Base-by-base conservation (phyloP, 2,797 vertebrate species). In the Momotus momota region DNA sequence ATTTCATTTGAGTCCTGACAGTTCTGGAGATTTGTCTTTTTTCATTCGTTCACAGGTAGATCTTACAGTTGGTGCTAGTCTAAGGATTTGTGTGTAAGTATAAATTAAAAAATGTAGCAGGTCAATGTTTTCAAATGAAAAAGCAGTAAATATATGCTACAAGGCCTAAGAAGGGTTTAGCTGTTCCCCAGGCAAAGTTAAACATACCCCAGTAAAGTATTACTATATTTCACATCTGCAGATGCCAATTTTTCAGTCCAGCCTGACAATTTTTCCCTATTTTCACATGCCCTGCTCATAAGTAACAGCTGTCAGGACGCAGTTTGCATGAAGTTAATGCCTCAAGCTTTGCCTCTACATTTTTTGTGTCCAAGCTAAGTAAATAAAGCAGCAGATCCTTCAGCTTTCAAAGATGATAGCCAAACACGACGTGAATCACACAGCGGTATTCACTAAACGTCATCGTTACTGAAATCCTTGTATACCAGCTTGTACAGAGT, bases 361-460 rank as follows among this genome's bases (percentile, higher is more conserved):
- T 84, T 94, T 55, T 27, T 78, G 38, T 25, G 61, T 83, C 65
- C 67, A 71, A 77, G 33, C 3, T 14, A 43, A 86, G 79, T 71
- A 85, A 94, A 88, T 29, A 86, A 86, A 93, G 33, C 49, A 93
- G 61, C 75, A 80, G 64, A 45, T 75, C 65, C 65, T 43, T 69
- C 46, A 46, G 51, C 33, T 64, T 88, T 85, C 71, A 74, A 51
- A 74, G 54, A 20, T 14, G 38, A 51, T 5, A 65, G 57, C 54
- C 84, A 90, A 69, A 88, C 35, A 29, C 6, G 33, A 40, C 19
- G 22, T 31, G 27, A 92, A 80, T 69, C 20, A 5, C 33, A 41
- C 12, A 79, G 21, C 51, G 66, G 26, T 21, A 48, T 55, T 77
- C 67, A n/a, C 33, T 45, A 43, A 83, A 35, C 31, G 54, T 78